phyloP scores from a whole-genome alignment of 2,113 vertebrate genomes.

The Falco punctatus region DNA sequence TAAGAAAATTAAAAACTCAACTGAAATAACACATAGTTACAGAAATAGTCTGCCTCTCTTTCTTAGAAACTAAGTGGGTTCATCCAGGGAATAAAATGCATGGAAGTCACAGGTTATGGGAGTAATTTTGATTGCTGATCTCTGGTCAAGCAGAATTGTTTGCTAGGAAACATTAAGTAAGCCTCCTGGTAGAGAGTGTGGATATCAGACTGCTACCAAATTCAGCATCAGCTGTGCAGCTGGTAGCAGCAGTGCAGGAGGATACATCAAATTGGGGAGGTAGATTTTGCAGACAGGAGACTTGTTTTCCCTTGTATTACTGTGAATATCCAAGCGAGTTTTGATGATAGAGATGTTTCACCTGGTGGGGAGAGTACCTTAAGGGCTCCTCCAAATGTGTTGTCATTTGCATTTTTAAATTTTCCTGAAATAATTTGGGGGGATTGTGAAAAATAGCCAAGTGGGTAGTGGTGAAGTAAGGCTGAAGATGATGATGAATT shows the following conservation, averaged over 20 bases:
- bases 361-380: not conserved
- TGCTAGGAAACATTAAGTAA: not conserved
- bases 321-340: not conserved
- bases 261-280: too few species aligned
- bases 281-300: not conserved
- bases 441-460: not conserved
- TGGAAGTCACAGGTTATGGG: not conserved
- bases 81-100: not conserved
- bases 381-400: not conserved
- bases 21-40: not conserved
- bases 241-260: not conserved
- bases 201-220: not conserved
- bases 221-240: too few species aligned
- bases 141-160: not conserved
- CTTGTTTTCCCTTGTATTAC: not conserved
- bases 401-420: not conserved
- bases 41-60: not conserved
- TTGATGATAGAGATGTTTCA: not conserved
- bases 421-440: not conserved
- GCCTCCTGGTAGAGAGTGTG: not conserved
- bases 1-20: not conserved
- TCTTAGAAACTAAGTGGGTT: not conserved
- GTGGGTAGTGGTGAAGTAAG: not conserved
- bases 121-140: not conserved
- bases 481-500: not conserved